Evolutionary conservation across 2,113 vertebrate genomes (phyloP).

Genomic region (Plestiodon gilberti): DNA sequence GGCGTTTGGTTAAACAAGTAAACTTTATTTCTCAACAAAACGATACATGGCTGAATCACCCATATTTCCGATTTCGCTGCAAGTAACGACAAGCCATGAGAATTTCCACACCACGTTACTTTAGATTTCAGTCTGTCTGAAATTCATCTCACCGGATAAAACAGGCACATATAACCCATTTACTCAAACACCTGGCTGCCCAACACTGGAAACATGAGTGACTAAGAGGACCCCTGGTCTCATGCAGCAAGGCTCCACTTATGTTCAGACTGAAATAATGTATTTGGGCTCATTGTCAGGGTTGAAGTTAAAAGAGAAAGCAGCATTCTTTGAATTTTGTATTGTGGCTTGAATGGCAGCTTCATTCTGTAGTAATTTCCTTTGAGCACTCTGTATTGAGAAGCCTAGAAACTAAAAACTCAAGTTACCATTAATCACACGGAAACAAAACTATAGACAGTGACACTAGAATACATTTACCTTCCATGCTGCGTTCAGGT

Average conservation of each 20-base stretch:
- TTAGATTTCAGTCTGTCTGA: too few relatives aligned
- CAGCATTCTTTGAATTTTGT: not conserved
- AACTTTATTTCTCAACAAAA: too few relatives aligned
- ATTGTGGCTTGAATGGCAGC: not conserved
- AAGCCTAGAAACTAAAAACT: not conserved
- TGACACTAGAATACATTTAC: slow-evolving; percentile 69
- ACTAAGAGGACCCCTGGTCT: not conserved
- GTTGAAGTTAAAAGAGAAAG: not conserved
- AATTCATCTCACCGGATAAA: too few relatives aligned
- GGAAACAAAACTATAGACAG: rapidly evolving
- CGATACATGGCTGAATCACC: too few relatives aligned
- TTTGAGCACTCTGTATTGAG: not conserved
- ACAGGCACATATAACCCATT: too few relatives aligned
- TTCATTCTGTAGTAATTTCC: not conserved
- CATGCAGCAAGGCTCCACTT: not conserved
- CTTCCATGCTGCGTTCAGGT: slow-evolving; percentile 92
- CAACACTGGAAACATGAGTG: not conserved
- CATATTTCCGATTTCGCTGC: too few relatives aligned
- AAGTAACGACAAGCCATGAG: too few relatives aligned
- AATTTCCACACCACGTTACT: too few relatives aligned
- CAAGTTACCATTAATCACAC: not conserved
- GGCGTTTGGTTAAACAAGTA: too few relatives aligned
- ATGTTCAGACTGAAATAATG: not conserved
- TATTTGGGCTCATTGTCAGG: not conserved
- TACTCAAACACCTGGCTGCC: not conserved